A percentile compares a stretch with the other conserved stretches of the same genome.
These are phyloP conservation scores for Microchrysa polita DNA, from an alignment of 2,888 invertebrate species.

Conservation along the genomic window DNA sequence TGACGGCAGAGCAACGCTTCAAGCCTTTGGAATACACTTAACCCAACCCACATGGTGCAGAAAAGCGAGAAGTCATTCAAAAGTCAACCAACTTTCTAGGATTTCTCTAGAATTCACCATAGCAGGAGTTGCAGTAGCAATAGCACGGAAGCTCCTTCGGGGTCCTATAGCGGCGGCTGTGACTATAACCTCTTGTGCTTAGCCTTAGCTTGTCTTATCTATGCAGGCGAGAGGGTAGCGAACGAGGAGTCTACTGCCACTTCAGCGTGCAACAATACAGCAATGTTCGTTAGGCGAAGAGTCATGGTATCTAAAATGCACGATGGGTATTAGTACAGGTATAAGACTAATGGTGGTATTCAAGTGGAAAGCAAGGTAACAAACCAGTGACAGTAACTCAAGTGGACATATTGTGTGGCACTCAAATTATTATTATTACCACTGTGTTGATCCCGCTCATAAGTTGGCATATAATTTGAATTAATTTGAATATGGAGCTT, in stretches of 20 bases:
- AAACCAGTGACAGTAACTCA: not conserved
- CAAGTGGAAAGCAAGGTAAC: slow-evolving; percentile 7
- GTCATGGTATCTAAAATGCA: slow-evolving; percentile 38
- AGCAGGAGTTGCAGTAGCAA: no score
- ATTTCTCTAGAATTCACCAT: not conserved
- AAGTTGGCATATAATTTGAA: no score
- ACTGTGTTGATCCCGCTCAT: not conserved
- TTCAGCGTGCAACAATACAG: slow-evolving; percentile 43
- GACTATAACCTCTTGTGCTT: slow-evolving; percentile 2
- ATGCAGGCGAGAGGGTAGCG: slow-evolving; percentile 7
- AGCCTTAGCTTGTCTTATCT: slow-evolving; percentile 36
- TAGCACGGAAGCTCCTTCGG: no score
- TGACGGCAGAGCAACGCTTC: not conserved
- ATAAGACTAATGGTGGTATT: not conserved
- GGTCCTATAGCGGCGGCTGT: no score
- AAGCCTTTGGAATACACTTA: slow-evolving; percentile 20
- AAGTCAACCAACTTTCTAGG: slow-evolving; percentile 44
- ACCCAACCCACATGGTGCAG: slow-evolving; percentile 39
- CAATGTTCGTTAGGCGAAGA: slow-evolving; percentile 29
- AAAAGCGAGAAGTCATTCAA: slow-evolving; percentile 43
- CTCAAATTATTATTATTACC: not conserved
- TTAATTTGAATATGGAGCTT: no score
- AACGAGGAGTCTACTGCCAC: slow-evolving; percentile 41
- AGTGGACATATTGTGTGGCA: slow-evolving; percentile 8
- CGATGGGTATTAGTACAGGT: slow-evolving; percentile 16